phyloP scores from a whole-genome alignment of 2,888 invertebrate species.

The Deladenus siricidicola region DNA sequence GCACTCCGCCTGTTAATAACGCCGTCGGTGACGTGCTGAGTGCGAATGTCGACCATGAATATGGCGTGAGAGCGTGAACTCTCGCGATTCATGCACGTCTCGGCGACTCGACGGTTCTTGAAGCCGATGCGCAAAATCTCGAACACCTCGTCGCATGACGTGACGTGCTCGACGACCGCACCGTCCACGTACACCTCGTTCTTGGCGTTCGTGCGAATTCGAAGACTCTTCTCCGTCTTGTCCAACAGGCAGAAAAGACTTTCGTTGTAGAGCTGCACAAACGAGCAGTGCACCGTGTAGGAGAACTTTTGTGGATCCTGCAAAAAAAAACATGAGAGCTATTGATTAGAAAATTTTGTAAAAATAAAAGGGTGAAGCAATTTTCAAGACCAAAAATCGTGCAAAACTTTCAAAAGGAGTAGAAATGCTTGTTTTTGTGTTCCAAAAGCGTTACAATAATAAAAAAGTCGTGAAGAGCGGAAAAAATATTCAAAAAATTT shows the following conservation, averaged over 20 bases:
- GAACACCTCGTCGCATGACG: conserved; percentile 13
- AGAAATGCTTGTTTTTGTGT: too few relatives aligned
- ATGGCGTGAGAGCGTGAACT: conserved; percentile 56
- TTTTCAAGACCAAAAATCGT: too few relatives aligned
- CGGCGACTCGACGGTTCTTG: conserved; percentile 54
- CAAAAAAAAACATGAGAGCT: conserved; percentile 16
- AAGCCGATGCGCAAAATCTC: conserved; percentile 46
- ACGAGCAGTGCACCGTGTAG: conserved; percentile 54
- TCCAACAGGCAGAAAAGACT: conserved; percentile 51
- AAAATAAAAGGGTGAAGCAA: too few relatives aligned
- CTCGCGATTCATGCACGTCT: conserved; percentile 56
- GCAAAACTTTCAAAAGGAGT: too few relatives aligned
- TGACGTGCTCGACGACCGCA: conserved; percentile 33
- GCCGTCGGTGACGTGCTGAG: conserved; percentile 45
- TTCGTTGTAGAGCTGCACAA: conserved; percentile 57
- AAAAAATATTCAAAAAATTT: neutral
- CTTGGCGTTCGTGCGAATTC: neutral
- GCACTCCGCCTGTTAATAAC: conserved; percentile 51
- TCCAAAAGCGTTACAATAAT: too few relatives aligned
- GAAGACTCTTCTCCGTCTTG: neutral
- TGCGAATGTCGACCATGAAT: conserved; percentile 49
- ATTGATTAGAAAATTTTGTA: too few relatives aligned
- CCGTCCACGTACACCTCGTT: conserved; percentile 29
- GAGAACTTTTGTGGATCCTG: conserved; percentile 53
- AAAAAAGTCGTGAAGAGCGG: neutral